Conservation (phyloP, 2,113 vertebrate species). For the Rhadina sibilatrix region DNA sequence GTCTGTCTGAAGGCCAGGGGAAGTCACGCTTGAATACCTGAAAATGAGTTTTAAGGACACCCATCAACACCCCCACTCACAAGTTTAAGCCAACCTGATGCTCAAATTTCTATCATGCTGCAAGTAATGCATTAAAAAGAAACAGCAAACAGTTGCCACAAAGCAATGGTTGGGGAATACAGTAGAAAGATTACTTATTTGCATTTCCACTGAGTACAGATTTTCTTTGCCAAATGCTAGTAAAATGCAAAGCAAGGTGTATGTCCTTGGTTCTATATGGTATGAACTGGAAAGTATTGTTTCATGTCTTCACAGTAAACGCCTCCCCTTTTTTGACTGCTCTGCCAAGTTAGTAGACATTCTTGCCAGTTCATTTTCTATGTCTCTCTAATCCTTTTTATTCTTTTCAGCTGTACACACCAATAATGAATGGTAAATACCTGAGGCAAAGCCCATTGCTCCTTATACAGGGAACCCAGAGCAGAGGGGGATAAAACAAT, state of each 20-base stretch:
- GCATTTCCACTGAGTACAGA: background rate
- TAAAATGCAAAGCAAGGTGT: background rate
- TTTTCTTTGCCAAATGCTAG: background rate
- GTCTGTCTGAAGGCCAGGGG: background rate
- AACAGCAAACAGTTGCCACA: background rate
- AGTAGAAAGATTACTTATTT: background rate
- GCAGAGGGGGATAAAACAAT: background rate
- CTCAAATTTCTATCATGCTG: background rate
- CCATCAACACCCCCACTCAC: background rate
- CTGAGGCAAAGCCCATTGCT: background rate
- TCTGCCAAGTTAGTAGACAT: background rate
- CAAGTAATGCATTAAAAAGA: background rate
- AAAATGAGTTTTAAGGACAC: background rate
- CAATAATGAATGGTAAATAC: background rate
- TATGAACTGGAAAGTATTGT: background rate
- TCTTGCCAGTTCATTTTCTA: background rate
- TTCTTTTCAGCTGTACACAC: background rate
- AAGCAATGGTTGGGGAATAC: background rate
- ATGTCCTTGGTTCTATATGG: background rate
- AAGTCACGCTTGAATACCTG: background rate
- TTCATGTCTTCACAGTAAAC: background rate
- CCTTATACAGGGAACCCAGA: background rate
- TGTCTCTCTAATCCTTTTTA: background rate
- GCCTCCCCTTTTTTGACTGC: background rate
- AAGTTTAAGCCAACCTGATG: background rate